A percentile compares a stretch with the other conserved stretches of the same genome.
These are phyloP conservation scores for Morelia viridis DNA, from an alignment of 2,797 vertebrate species.

Conservation along the genomic window DNA sequence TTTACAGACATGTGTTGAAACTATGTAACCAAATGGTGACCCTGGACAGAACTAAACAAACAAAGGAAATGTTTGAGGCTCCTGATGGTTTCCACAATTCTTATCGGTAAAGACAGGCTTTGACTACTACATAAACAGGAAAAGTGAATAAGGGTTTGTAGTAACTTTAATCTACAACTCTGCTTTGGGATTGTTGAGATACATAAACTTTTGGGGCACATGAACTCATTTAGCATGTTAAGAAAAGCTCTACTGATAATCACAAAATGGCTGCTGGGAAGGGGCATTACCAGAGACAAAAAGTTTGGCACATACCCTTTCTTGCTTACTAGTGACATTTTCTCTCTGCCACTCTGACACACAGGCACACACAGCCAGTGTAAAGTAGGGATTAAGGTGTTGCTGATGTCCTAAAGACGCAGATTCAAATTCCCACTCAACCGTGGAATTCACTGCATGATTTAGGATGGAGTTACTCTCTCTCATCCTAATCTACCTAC, in stretches of 20 bases:
- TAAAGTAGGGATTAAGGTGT: not conserved
- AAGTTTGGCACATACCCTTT: not conserved
- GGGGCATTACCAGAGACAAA: not conserved
- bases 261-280: not conserved
- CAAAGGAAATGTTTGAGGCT: conserved; percentile 21
- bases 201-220: not conserved
- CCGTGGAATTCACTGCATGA: not conserved
- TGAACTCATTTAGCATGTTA: not conserved
- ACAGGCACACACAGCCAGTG: not conserved
- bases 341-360: not conserved
- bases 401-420: not conserved
- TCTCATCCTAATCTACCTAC: not conserved
- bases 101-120: conserved; percentile 40
- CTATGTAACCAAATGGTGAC: not conserved
- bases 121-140: conserved; percentile 38
- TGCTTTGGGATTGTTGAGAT: not conserved
- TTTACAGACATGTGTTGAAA: not conserved
- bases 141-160: not conserved
- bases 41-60: conserved; percentile 2
- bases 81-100: not conserved
- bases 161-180: not conserved
- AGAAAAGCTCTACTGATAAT: not conserved
- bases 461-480: not conserved
- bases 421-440: not conserved
- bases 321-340: not conserved